Conservation (phyloP, 2,797 vertebrate species). For the Delichon dasypus region DNA sequence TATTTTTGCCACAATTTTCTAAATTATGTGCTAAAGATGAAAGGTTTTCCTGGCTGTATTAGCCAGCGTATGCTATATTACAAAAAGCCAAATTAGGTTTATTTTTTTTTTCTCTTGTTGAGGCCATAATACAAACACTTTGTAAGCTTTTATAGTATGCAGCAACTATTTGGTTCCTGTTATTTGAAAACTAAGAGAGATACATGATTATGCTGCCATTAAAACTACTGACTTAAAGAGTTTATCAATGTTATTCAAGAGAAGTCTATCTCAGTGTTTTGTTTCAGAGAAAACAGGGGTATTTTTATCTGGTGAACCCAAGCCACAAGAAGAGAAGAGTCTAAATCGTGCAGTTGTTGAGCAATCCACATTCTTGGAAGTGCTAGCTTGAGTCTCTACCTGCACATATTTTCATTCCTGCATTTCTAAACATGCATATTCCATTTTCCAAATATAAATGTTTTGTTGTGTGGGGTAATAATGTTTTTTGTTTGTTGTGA, state of each 20-base stretch:
- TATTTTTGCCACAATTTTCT: constrained; percentile 13
- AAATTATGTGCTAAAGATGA: not conserved
- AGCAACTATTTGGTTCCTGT: not conserved
- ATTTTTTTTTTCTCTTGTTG: not conserved
- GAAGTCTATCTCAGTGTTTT: not conserved
- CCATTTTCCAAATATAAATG: not conserved
- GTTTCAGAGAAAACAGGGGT: not conserved
- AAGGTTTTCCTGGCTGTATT: not conserved
- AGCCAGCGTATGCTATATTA: not conserved
- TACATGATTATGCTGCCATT: not conserved
- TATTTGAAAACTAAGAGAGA: not conserved
- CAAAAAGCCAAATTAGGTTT: not conserved
- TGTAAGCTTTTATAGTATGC: not conserved
- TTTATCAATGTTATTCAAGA: not conserved
- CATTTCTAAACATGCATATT: not conserved
- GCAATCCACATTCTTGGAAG: not conserved
- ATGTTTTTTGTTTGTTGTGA: not conserved
- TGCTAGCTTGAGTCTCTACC: not conserved
- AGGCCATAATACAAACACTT: not conserved
- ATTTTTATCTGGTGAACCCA: not conserved
- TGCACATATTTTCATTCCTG: not conserved
- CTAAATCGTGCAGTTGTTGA: not conserved
- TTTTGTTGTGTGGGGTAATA: not conserved
- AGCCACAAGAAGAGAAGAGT: not conserved
- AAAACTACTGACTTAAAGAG: not conserved